phyloP scores from a whole-genome alignment of 2,888 invertebrate species.

The Caenorhabditis sinica region DNA sequence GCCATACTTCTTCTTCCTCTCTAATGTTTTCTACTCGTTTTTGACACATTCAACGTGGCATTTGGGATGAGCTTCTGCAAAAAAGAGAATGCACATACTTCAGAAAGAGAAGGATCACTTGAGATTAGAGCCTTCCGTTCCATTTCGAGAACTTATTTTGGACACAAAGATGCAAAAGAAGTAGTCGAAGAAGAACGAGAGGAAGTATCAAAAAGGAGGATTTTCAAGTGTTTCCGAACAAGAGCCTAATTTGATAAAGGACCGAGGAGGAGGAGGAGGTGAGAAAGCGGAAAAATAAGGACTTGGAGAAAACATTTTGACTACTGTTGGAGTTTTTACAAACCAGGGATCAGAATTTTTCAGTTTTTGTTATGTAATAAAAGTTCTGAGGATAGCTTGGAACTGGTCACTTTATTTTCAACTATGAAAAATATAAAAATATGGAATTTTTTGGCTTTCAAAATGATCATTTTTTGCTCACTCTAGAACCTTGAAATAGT shows the following conservation, averaged over 20 bases:
- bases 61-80: conserved; percentile 22
- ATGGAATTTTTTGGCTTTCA: too few species aligned
- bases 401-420: too few species aligned
- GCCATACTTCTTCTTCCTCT: conserved; percentile 59
- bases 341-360: too few species aligned
- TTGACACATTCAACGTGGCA: conserved; percentile 59
- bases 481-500: too few species aligned
- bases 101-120: neutral
- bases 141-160: conserved; percentile 1
- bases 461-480: too few species aligned
- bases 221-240: conserved; percentile 51
- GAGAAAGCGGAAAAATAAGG: conserved; percentile 9
- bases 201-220: conserved; percentile 17
- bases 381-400: too few species aligned
- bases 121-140: conserved; percentile 34
- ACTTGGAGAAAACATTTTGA: conserved; percentile 12
- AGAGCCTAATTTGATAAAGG: conserved; percentile 33
- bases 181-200: neutral
- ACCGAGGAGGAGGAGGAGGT: conserved; percentile 8
- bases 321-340: too few species aligned
- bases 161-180: neutral
- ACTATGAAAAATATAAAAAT: too few species aligned
- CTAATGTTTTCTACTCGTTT: conserved; percentile 31
- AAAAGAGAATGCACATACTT: neutral
- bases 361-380: too few species aligned